Percentiles rank a stretch among this genome's conserved stretches.
phyloP scores from a whole-genome alignment of 1,140 invertebrate species.

The Tetragonula clypearis region DNA sequence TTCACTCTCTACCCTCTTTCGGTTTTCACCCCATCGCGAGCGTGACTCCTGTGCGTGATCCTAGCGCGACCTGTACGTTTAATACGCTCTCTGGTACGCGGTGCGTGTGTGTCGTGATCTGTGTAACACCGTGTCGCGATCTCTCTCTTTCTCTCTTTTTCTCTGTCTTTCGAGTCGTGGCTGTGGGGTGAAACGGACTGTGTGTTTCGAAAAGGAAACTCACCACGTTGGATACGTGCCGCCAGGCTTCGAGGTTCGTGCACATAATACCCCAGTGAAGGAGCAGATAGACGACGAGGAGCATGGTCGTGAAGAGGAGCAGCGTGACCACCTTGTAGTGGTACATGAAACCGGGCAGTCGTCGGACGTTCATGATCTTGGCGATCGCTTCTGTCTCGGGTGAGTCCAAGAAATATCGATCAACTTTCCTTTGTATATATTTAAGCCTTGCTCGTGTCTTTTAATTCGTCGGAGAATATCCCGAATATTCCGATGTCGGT shows the following conservation, averaged over 20 bases:
- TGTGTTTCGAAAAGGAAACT: slow-evolving; percentile 65
- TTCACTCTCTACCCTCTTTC: slow-evolving; percentile 12
- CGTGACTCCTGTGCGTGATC: neutral
- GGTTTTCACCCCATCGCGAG: neutral
- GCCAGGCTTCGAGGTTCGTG: slow-evolving; percentile 82
- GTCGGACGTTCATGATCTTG: slow-evolving; percentile 72
- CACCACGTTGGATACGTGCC: slow-evolving; percentile 83
- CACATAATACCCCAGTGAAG: slow-evolving; percentile 84
- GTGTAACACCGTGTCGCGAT: neutral
- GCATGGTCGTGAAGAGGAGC: slow-evolving; percentile 57
- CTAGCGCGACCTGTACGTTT: neutral
- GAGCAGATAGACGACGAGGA: slow-evolving; percentile 77
- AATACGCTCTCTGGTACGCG: neutral
- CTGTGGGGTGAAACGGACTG: too few species aligned
- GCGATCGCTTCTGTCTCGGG: slow-evolving; percentile 8
- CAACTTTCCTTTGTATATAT: neutral
- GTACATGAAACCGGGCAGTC: slow-evolving; percentile 77
- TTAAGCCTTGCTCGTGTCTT: neutral
- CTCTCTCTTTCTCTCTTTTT: too few species aligned
- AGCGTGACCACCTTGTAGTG: slow-evolving; percentile 71
- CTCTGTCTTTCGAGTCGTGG: too few species aligned
- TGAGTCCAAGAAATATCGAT: slow-evolving; percentile 2
- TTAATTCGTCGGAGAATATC: too few species aligned
- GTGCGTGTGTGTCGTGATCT: neutral
- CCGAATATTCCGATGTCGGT: neutral